Evolutionary conservation across 1,140 invertebrate genomes (phyloP).

Genomic region (Hydropsyche tenuis): DNA sequence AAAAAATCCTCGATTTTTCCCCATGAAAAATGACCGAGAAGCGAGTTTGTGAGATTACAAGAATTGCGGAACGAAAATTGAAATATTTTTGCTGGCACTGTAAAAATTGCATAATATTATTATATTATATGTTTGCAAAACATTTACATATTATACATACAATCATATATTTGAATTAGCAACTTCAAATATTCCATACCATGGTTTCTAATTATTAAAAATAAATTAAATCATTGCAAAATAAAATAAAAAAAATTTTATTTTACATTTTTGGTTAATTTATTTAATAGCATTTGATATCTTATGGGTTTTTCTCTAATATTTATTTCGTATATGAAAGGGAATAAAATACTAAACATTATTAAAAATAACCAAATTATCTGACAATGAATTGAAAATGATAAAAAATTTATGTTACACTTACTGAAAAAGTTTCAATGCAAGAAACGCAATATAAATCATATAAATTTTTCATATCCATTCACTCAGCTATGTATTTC

Average conservation of each 20-base stretch:
- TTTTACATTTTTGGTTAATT: neutral
- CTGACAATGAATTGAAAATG: too few species aligned
- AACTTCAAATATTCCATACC: neutral
- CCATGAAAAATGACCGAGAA: slow-evolving; percentile 1
- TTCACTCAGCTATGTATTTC: too few species aligned
- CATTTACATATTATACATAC: neutral
- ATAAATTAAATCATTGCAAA: neutral
- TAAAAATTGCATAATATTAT: slow-evolving; percentile 8
- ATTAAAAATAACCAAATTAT: too few species aligned
- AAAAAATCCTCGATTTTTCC: neutral
- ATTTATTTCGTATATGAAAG: too few species aligned
- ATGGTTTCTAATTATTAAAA: neutral
- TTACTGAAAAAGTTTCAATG: too few species aligned
- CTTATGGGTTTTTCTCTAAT: too few species aligned
- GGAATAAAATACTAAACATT: too few species aligned
- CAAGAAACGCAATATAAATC: too few species aligned
- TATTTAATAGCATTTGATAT: too few species aligned
- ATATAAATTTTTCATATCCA: too few species aligned
- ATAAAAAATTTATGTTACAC: too few species aligned
- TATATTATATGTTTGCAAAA: neutral
- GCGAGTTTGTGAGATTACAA: slow-evolving; percentile 4
- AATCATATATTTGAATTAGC: neutral
- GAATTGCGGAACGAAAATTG: neutral
- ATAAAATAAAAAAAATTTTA: neutral
- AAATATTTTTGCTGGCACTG: slow-evolving; percentile 15